Base-by-base conservation (phyloP, 2,888 invertebrate genomes). In the Athalia cordata region DNA sequence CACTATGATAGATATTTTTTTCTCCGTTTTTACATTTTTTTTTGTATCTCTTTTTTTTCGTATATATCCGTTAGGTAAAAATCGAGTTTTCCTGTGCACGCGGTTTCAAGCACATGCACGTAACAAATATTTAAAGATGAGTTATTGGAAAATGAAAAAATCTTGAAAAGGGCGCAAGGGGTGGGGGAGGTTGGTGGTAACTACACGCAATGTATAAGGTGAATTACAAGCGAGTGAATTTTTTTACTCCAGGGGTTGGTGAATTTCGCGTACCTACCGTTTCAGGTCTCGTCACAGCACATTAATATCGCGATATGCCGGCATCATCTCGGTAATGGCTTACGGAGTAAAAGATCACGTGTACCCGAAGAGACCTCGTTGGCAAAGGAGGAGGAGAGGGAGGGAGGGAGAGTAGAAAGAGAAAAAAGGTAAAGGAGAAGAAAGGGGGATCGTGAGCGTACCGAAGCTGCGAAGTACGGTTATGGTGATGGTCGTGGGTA, bases 271-370 rank as follows among this genome's bases (percentile, higher is more conserved):
- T 15, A 47, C 52, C 50, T 8, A 29, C 59, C 72, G 72, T 72
- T 72, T 72, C 72, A 72, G 43, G 72, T 45, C 72, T 72, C 72
- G 72, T 57, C 72, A 72, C 59, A 72, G 72, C 72, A 59, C 72
- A 72, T 72, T 72, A 72, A 72, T 72, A 72, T 72, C 72, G 72
- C 72, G 72, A 72, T 72, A 72, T 59, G n/a, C 72, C 59, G 52
- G 15, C 72, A 72, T 72, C 72, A 72, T 72, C 72, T 72, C 72
- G 59, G 72, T 72, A 72, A 72, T 72, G 72, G 72, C 72, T 59
- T 57, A 13, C 57, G 72, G 59, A 72, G 72, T 72, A 57, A 72
- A 47, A 72, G 72, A 72, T 72, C 72, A 72, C 72, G 57, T 15
- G 7, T 8, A 62, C 15, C 13, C 15, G 62, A 29, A 8, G 62